Evolutionary conservation across 1,140 invertebrate genomes (phyloP).

Genomic region (Anagrus nilaparvatae): DNA sequence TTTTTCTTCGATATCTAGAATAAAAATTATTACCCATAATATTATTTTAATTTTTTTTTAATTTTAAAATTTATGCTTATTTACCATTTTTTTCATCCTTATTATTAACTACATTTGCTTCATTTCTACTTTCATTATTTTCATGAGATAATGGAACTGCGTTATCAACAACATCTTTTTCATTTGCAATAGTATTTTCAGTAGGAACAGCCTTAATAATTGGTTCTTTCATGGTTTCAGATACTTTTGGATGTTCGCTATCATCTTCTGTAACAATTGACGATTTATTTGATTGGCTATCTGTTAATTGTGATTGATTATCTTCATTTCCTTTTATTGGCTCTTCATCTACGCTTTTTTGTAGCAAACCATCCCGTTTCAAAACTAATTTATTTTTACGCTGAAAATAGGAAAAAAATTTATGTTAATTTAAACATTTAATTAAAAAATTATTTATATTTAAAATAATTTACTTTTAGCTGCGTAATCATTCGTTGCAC

Average conservation of each 20-base stretch:
- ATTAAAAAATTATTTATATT: constrained; percentile 3
- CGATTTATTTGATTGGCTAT: constrained; percentile 9
- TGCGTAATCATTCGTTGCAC: constrained; percentile 91
- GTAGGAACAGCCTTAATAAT: not conserved
- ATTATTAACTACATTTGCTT: constrained; percentile 1
- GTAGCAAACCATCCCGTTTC: constrained; percentile 49
- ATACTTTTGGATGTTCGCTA: constrained; percentile 15
- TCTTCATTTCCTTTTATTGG: constrained; percentile 36
- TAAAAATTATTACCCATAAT: constrained; percentile 1
- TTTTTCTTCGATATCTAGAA: constrained; percentile 24
- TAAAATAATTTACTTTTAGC: constrained; percentile 59
- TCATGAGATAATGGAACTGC: constrained; percentile 1
- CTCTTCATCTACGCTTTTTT: constrained; percentile 42
- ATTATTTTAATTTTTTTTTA: constrained; percentile 10
- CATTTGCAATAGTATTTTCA: constrained; percentile 15
- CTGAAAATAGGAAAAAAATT: no score
- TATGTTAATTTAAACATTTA: not conserved
- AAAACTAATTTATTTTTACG: constrained; percentile 61
- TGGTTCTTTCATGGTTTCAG: constrained; percentile 9
- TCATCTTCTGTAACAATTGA: constrained; percentile 13
- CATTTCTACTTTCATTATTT: constrained; percentile 10
- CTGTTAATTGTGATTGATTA: constrained; percentile 23
- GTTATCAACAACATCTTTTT: constrained; percentile 29
- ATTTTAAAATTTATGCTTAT: constrained; percentile 13
- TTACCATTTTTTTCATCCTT: constrained; percentile 20